phyloP scores from a whole-genome alignment of 2,113 vertebrate species.

The Pica pica region DNA sequence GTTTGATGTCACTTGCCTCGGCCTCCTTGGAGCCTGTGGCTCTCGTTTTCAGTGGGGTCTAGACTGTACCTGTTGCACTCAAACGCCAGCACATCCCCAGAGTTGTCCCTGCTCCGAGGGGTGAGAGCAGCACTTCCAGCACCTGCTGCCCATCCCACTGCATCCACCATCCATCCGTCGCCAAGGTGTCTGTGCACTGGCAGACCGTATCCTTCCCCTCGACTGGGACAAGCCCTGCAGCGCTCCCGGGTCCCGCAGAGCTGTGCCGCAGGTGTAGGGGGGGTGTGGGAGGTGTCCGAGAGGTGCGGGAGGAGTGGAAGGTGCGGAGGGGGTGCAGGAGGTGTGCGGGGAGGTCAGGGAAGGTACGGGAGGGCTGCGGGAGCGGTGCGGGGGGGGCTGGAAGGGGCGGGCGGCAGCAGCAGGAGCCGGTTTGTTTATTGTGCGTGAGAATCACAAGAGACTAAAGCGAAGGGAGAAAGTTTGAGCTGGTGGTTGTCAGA shows the following conservation, averaged over 20 bases:
- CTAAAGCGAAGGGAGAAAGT: not conserved
- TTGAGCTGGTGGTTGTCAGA: not conserved
- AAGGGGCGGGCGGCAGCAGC: not conserved
- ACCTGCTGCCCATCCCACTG: accelerated
- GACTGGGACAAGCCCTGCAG: accelerated
- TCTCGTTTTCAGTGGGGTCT: not conserved
- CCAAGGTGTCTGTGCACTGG: not conserved
- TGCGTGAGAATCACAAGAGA: not conserved
- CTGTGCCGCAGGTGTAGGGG: not conserved
- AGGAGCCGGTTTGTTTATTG: not conserved
- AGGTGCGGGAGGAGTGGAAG: not conserved
- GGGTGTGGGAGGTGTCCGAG: not conserved
- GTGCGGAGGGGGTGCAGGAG: accelerated
- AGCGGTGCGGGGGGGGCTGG: not conserved
- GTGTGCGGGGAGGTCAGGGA: not conserved
- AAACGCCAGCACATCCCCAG: not conserved
- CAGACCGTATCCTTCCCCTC: not conserved
- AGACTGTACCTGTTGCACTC: not conserved
- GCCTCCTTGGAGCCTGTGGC: not conserved
- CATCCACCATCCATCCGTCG: not conserved
- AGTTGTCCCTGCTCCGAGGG: accelerated
- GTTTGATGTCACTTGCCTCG: not conserved
- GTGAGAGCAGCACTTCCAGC: not conserved
- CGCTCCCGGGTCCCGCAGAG: not conserved
- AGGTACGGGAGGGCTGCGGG: not conserved